Conservation (phyloP, 2,888 invertebrate species). For the Synanthedon tipuliformis region DNA sequence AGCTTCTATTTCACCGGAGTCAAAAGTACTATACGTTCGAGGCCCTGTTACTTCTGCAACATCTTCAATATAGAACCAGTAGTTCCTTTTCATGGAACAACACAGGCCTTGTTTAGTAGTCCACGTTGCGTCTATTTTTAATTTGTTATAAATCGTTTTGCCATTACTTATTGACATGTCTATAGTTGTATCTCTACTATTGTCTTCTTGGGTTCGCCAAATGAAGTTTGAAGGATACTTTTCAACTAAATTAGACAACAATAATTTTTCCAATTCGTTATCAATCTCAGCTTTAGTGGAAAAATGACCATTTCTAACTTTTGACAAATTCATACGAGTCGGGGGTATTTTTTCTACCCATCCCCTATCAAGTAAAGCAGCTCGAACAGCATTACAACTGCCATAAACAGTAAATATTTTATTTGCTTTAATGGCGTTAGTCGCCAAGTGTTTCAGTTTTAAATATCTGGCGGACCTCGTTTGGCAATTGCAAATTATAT, state of each 20-base stretch:
- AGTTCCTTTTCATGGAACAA: slow-evolving; percentile 68
- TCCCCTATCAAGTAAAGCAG: slow-evolving; percentile 72
- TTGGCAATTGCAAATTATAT: slow-evolving; percentile 43
- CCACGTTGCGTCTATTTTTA: slow-evolving; percentile 46
- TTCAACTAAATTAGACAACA: slow-evolving; percentile 50
- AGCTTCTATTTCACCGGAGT: slow-evolving; percentile 66
- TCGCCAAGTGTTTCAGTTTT: slow-evolving; percentile 51
- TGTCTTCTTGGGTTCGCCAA: slow-evolving; percentile 39
- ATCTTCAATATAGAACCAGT: slow-evolving; percentile 73
- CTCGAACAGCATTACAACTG: slow-evolving; percentile 58
- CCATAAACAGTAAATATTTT: slow-evolving; percentile 72
- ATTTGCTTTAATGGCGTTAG: slow-evolving; percentile 52
- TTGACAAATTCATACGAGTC: slow-evolving; percentile 42
- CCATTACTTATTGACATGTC: slow-evolving; percentile 27
- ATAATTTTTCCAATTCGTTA: slow-evolving; percentile 42
- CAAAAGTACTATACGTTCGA: slow-evolving; percentile 75
- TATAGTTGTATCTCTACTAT: slow-evolving; percentile 18
- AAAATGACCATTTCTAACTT: slow-evolving; percentile 33
- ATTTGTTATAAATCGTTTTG: slow-evolving; percentile 41
- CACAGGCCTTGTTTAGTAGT: slow-evolving; percentile 62
- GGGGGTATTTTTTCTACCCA: slow-evolving; percentile 79
- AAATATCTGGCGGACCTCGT: slow-evolving; percentile 28
- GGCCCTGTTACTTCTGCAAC: slow-evolving; percentile 77
- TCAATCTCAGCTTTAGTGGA: slow-evolving; percentile 28
- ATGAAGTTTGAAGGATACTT: slow-evolving; percentile 45